Percentiles rank a stretch among this genome's conserved stretches.
Evolutionary conservation across 2,113 vertebrate genomes (phyloP).

Genomic region (Clarias macrocephalus): DNA sequence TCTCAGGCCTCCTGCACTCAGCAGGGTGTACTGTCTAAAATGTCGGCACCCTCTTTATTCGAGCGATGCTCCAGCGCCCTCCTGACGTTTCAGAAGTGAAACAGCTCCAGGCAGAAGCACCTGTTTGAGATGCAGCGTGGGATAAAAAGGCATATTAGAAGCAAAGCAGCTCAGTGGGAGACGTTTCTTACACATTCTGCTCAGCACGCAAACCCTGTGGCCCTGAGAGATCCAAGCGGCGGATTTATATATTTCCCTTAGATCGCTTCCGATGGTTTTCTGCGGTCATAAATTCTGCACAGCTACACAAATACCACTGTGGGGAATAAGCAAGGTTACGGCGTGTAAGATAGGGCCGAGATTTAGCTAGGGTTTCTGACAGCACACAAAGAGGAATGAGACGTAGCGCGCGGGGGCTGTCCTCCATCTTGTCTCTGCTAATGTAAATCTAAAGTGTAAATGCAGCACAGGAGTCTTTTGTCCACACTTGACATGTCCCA

Average conservation of each 20-base stretch:
- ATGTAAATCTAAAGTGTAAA: conserved; percentile 34
- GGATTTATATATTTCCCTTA: conserved; percentile 79
- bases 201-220: conserved; percentile 65
- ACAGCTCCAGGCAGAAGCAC: conserved; percentile 23
- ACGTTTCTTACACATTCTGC: conserved; percentile 67
- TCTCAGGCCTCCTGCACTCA: conserved; percentile 16
- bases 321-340: conserved; percentile 79
- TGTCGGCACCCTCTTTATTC: conserved; percentile 9
- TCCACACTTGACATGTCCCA: not conserved
- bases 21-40: conserved; percentile 3
- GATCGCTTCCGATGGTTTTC: conserved; percentile 72
- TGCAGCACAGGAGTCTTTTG: conserved; percentile 4
- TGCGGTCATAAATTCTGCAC: conserved; percentile 77
- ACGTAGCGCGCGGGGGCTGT: conserved; percentile 12
- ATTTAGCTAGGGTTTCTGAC: conserved; percentile 68
- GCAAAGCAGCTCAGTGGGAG: conserved; percentile 68
- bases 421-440: conserved; percentile 35
- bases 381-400: conserved; percentile 58
- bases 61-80: conserved; percentile 1
- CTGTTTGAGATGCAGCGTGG: conserved; percentile 71
- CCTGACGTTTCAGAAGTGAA: conserved; percentile 21
- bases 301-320: conserved; percentile 74
- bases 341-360: conserved; percentile 69
- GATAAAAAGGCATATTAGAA: conserved; percentile 60
- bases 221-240: conserved; percentile 73